Percentiles rank a stretch among this genome's conserved stretches.
Conservation (phyloP, 2,113 vertebrate species). For the Pseudorhombus dupliciocellatus region DNA sequence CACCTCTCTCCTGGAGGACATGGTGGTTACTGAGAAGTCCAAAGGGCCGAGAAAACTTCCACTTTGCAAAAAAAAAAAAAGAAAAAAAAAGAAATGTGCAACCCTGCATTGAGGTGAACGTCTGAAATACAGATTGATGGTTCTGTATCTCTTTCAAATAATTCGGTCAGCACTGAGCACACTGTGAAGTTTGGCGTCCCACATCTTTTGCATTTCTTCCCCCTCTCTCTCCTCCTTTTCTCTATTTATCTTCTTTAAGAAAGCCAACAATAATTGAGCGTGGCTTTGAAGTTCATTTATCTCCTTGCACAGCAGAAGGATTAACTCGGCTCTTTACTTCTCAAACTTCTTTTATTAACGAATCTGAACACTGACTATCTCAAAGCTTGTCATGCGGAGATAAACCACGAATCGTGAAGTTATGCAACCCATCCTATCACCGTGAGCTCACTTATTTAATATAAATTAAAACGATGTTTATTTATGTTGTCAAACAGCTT, state of each 20-base stretch:
- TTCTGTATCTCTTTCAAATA: background rate
- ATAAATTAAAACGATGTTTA: no score
- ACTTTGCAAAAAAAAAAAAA: background rate
- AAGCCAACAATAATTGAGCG: conserved; percentile 6
- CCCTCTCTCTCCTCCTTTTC: background rate
- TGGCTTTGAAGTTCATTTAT: conserved; percentile 22
- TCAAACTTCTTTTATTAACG: background rate
- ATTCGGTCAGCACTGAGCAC: background rate
- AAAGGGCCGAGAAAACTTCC: background rate
- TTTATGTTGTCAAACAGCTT: background rate
- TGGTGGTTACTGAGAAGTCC: background rate
- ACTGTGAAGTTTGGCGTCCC: background rate
- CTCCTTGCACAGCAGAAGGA: background rate
- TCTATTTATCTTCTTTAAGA: background rate
- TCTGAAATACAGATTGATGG: conserved; percentile 7
- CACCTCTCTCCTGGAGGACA: background rate
- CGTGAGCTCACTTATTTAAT: background rate
- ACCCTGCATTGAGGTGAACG: background rate
- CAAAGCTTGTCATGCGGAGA: background rate
- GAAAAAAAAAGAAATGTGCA: background rate
- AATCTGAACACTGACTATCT: background rate
- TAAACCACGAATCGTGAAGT: background rate
- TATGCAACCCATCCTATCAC: background rate
- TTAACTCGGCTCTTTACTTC: background rate
- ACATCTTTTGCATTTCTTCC: background rate